These are phyloP conservation scores for Metopia argyrocephala DNA, from an alignment of 2,888 invertebrate species.

Conservation along the genomic window DNA sequence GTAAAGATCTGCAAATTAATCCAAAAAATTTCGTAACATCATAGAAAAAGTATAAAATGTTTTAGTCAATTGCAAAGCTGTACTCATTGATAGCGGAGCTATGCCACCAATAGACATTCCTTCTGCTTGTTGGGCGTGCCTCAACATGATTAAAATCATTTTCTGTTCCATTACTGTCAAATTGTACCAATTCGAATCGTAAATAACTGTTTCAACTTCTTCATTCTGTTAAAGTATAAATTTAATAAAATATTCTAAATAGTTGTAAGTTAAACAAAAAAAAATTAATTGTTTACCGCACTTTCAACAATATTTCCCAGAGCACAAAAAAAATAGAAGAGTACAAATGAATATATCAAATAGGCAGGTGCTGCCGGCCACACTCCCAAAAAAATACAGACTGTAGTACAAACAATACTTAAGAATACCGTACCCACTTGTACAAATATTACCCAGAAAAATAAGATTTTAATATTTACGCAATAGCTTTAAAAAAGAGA, in stretches of 20 bases:
- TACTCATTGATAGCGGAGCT: slow-evolving; percentile 66
- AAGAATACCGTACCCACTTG: slow-evolving; percentile 22
- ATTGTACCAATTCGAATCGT: slow-evolving; percentile 68
- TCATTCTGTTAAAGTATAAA: slow-evolving; percentile 17
- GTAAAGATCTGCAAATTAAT: not conserved
- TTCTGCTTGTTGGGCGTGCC: slow-evolving; percentile 64
- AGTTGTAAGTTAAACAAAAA: not conserved
- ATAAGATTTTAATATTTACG: not conserved
- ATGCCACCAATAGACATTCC: slow-evolving; percentile 66
- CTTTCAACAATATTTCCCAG: slow-evolving; percentile 38
- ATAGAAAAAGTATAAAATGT: slow-evolving; percentile 64
- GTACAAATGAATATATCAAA: slow-evolving; percentile 13
- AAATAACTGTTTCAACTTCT: slow-evolving; percentile 59
- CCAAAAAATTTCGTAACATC: slow-evolving; percentile 55
- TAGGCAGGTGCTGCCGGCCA: slow-evolving; percentile 36
- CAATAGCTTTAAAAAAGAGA: not conserved
- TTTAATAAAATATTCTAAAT: not conserved
- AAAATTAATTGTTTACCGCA: slow-evolving; percentile 21
- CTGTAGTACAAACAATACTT: slow-evolving; percentile 28
- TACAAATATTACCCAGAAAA: slow-evolving; percentile 45
- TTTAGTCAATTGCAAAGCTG: slow-evolving; percentile 69
- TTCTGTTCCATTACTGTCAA: slow-evolving; percentile 65
- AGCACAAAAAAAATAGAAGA: slow-evolving; percentile 24
- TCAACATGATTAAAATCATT: slow-evolving; percentile 67
- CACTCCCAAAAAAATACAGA: slow-evolving; percentile 26